Percentiles rank a stretch among this genome's conserved stretches.
Conservation (phyloP, 2,888 invertebrate genomes). For the Baronia brevicornis region DNA sequence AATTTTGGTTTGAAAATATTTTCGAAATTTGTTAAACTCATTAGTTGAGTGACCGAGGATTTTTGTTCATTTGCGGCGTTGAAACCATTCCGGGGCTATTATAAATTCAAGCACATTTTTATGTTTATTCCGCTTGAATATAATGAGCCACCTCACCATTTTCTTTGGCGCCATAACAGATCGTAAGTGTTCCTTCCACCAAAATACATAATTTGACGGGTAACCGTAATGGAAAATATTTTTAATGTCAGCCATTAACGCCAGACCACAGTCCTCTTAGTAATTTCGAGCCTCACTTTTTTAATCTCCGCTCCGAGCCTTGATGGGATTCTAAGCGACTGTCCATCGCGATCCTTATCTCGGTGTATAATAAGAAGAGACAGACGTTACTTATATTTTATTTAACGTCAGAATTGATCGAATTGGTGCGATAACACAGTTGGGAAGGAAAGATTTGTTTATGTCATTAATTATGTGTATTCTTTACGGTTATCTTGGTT, state of each 20-base stretch:
- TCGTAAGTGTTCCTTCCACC: slow-evolving; percentile 30
- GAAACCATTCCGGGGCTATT: slow-evolving; percentile 21
- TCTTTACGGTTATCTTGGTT: slow-evolving; percentile 33
- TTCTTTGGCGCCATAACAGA: slow-evolving; percentile 37
- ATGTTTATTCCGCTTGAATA: slow-evolving; percentile 25
- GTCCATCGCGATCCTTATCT: slow-evolving; percentile 71
- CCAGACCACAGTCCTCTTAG: slow-evolving; percentile 55
- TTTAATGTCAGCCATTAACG: slow-evolving; percentile 70
- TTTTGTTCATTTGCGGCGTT: slow-evolving; percentile 29
- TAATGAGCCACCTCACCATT: slow-evolving; percentile 34
- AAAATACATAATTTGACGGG: slow-evolving; percentile 46
- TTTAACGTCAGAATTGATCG: slow-evolving; percentile 69
- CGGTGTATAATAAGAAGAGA: slow-evolving; percentile 68
- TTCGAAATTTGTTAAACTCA: slow-evolving; percentile 19
- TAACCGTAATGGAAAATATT: slow-evolving; percentile 63
- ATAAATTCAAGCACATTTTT: slow-evolving; percentile 29
- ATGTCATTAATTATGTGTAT: slow-evolving; percentile 58
- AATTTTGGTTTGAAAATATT: slow-evolving; percentile 30
- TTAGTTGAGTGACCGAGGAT: slow-evolving; percentile 25
- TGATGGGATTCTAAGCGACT: slow-evolving; percentile 69
- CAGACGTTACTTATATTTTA: slow-evolving; percentile 74
- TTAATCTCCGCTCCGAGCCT: slow-evolving; percentile 53
- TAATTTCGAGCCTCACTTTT: slow-evolving; percentile 65
- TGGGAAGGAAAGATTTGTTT: slow-evolving; percentile 60
- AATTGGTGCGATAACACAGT: slow-evolving; percentile 57